Base-by-base conservation (phyloP, 2,888 invertebrate species). In the Phengaris alcon region DNA sequence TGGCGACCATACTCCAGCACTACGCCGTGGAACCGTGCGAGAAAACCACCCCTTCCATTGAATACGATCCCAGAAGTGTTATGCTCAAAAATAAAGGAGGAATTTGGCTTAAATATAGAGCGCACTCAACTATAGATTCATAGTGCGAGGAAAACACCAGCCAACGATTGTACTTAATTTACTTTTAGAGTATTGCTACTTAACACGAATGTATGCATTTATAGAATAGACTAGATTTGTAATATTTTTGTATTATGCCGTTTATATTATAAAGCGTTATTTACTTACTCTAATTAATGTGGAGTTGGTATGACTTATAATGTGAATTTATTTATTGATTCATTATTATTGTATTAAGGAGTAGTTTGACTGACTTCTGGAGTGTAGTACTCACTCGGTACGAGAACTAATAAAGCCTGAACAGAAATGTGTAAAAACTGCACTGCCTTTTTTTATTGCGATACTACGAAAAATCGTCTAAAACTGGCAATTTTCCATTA, bases 71-170 rank as follows among this genome's bases (percentile, higher is more conserved):
- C 2, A 83, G 93, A 74, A 93, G 93, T 77, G 90, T 93, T 44
- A 89, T 93, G 89, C 85, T 93, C 13, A 93, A 93, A 82, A 93
- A 93, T 81, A 90, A 89, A 82, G 93, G 93, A 69, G 88, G 93
- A 75, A 93, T 93, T 79, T 92, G 88, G 88, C 85, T 93, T 59
- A 85, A 84, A 78, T 91, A 93, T 81, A 84, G 80, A 77, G 81
- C 82, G 48, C 59, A n/a, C 59, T 35, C 10, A 0, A 52, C 9
- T 12, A 12, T 10, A 35, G 35, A 64, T 0, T 12, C 12, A 44
- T 10, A 8, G 64, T 15, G 35, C 12, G 64, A 59, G 9, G 13
- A 44, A 52, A 12, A 52, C 12, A 2, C 52, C 12, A 52, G 35
- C 15, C n/a, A 48, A 13, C n/a, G 13, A 64, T 46, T 46, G n/a